Evolutionary conservation across 2,888 invertebrate species (phyloP).

Genomic region (Frankliniella fusca): DNA sequence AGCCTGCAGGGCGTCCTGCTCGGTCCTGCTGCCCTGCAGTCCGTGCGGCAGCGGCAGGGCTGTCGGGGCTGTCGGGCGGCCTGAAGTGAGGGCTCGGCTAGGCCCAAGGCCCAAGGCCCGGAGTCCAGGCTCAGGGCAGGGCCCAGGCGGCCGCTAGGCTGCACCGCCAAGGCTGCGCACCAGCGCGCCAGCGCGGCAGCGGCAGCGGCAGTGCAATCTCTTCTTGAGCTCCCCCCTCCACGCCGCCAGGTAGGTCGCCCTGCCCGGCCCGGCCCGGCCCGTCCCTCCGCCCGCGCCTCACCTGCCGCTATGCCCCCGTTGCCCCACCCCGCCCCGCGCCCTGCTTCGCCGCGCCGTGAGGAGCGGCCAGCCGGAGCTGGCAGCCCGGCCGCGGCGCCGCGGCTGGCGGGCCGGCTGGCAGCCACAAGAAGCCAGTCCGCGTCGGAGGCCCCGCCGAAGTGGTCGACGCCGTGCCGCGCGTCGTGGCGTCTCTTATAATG

Average conservation of each 20-base stretch:
- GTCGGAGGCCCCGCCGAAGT: conserved; percentile 5
- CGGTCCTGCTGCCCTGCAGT: too few species aligned
- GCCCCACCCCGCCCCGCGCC: neutral
- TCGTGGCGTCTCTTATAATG: neutral
- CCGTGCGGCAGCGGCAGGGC: too few species aligned
- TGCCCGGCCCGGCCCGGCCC: neutral
- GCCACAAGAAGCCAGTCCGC: neutral
- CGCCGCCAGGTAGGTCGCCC: neutral
- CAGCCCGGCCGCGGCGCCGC: neutral
- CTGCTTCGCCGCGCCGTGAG: neutral
- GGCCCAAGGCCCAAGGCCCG: too few species aligned
- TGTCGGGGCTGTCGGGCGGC: too few species aligned
- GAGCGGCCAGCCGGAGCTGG: neutral
- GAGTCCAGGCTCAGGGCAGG: too few species aligned
- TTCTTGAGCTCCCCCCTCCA: neutral
- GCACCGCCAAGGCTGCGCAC: too few species aligned
- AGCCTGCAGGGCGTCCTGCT: too few species aligned
- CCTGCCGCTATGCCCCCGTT: neutral
- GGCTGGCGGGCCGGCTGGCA: conserved; percentile 1
- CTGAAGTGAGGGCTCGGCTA: too few species aligned
- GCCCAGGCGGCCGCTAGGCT: too few species aligned
- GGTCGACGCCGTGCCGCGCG: neutral
- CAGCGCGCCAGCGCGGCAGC: too few species aligned
- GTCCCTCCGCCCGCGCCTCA: neutral
- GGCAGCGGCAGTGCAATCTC: too few species aligned